Evolutionary conservation across 2,888 invertebrate genomes (phyloP).

Genomic region (Aplocera efformata): DNA sequence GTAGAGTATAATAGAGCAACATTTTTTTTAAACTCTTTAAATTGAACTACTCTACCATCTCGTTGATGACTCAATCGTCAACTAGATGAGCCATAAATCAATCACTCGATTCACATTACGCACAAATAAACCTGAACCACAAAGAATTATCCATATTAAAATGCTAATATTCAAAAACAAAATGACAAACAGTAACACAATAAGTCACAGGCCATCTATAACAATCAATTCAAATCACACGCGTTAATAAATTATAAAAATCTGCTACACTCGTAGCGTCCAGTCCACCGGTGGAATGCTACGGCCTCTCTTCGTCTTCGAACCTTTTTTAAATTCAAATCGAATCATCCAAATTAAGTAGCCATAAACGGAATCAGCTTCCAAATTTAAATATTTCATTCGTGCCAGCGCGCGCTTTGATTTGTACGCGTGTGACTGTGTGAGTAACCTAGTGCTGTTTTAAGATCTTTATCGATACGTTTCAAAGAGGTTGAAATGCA

Average conservation of each 20-base stretch:
- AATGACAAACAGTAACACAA: constrained; percentile 11
- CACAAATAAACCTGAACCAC: constrained; percentile 3
- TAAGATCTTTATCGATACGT: constrained; percentile 23
- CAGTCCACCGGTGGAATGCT: constrained; percentile 57
- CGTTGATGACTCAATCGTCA: no score
- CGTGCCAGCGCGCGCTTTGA: constrained; percentile 67
- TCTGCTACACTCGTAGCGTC: constrained; percentile 32
- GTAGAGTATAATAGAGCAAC: no score
- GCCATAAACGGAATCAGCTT: constrained; percentile 81
- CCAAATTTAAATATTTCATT: constrained; percentile 81
- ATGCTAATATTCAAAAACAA: constrained; percentile 6
- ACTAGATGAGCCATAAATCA: no score
- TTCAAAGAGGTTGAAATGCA: constrained; percentile 18
- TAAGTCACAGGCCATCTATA: constrained; percentile 27
- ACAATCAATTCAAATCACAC: constrained; percentile 32
- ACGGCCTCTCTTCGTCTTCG: constrained; percentile 55
- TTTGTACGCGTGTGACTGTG: constrained; percentile 55
- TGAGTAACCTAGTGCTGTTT: constrained; percentile 44
- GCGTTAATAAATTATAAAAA: constrained; percentile 36
- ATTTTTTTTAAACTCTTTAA: no score
- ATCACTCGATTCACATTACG: no score
- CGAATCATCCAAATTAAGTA: constrained; percentile 81
- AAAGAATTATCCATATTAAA: constrained; percentile 9
- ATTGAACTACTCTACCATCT: no score
- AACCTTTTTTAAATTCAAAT: constrained; percentile 74